These are phyloP conservation scores for Rana temporaria DNA, from an alignment of 2,113 vertebrate species.

Conservation along the genomic window DNA sequence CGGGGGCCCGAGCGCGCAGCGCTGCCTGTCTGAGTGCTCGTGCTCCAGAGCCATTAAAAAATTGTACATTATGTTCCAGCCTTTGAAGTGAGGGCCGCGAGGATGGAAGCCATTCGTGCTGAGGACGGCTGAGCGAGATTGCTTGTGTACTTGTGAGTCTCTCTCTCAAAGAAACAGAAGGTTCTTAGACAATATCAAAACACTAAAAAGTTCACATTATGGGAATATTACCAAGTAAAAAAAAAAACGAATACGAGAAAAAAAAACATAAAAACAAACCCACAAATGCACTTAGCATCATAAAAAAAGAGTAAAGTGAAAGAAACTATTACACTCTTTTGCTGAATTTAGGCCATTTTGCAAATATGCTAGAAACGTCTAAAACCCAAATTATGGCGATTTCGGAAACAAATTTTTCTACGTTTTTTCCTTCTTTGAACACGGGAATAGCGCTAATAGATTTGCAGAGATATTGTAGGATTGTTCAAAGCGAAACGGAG, in stretches of 20 bases:
- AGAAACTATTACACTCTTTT: constrained; percentile 47
- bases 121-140: constrained; percentile 92
- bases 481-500: too few relatives aligned
- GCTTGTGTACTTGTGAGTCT: constrained; percentile 79
- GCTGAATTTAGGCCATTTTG: constrained; percentile 8
- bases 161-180: constrained; percentile 85
- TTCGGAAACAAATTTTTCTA: too few relatives aligned
- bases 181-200: constrained; percentile 79
- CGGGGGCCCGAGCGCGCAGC: constrained; percentile 91
- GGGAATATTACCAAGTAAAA: constrained; percentile 61
- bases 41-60: constrained; percentile 99
- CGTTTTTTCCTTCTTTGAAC: too few relatives aligned
- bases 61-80: constrained; percentile 99
- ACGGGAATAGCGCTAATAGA: too few relatives aligned
- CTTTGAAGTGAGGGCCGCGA: constrained; percentile 98
- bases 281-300: not conserved
- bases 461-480: too few relatives aligned
- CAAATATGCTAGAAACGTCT: not conserved
- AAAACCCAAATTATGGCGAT: not conserved
- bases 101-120: constrained; percentile 86
- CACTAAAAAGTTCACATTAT: constrained; percentile 79
- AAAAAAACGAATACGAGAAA: constrained; percentile 23
- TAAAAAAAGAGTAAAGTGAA: not conserved
- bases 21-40: constrained; percentile 90
- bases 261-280: constrained; percentile 21